Base-by-base conservation (phyloP, 2,797 vertebrate genomes). In the Ptychobarbus kaznakovi region DNA sequence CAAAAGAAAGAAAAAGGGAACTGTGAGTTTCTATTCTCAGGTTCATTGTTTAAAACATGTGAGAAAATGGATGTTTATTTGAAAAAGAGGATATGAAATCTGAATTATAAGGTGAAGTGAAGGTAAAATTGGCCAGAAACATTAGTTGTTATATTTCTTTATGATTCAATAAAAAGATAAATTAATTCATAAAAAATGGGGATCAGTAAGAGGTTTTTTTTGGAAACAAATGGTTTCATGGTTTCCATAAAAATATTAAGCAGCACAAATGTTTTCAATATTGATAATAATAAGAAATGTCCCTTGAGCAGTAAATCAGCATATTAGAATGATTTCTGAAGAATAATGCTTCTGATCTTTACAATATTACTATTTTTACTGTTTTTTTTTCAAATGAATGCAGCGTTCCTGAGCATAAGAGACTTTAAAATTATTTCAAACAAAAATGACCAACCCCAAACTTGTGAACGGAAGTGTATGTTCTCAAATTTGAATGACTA, bases 11-110 rank as follows among this genome's bases (percentile, higher is more conserved):
- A 38, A 63, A 74, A 49, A 18, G 42, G n/a, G 46, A 84, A 84
- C 74, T 58, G 6, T 40, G 13, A 38, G 42, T 49, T 83, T 76
- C 32, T 25, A 12, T 38, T 75, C 49, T 84, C 49, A 83, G 15
- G n/a, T 40, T 12, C 42, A 75, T n/a, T 77, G 6, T 66, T 66
- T 56, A 25, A 69, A 22, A 46, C 5, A 22, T 3, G 1, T 69
- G 7, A 78, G n/a, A 66, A 81, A n/a, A 2, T 18, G 5, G 8
- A 8, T n/a, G 25, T 15, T 35, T 69, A 4, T 16, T 40, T 42
- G 1, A 38, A 63, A 61, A 84, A 70, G 35, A n/a, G 38, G 38
- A 70, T 69, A 6, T 78, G 38, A n/a, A 12, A 44, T 42, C 1
- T 70, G 46, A 70, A 81, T 69, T 20, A 46, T 51, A 25, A 40